Base-by-base conservation (phyloP, 2,888 invertebrate species). In the Thalpophila matura region DNA sequence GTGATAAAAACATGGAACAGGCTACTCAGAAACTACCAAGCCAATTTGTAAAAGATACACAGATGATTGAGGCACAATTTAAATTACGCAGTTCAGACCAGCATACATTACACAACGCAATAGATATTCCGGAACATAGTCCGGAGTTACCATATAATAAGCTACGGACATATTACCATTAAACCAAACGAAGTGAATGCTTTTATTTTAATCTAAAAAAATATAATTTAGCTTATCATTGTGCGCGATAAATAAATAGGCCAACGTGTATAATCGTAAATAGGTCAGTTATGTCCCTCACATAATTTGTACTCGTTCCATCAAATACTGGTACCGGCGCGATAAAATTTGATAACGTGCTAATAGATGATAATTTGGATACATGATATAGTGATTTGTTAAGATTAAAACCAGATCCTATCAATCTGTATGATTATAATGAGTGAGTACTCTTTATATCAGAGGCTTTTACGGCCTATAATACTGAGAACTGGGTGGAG, bases 291-390 rank as follows among this genome's bases (percentile, higher is more conserved):
- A 58, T 38, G 26, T 46, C 38, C 20, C 24, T 29, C 16, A 22
- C 14, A 31, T n/a, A n/a, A n/a, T 35, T 46, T 45, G 49, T 16
- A 10, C 31, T 27, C 47, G n/a, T 18, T 43, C 24, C 9, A 18
- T 35, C 42, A 38, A n/a, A 33, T 49, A 45, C 26, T 50, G 27
- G 6, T 51, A 27, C 5, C 16, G 4, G 14, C 12, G 7, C 9
- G 58, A 65, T 58, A 51, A 58, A 27, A 16, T 31, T 6, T 29
- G 12, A 47, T 40, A 31, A n/a, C 7, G 22, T 31, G 40, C 22
- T 31, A 63, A 37, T 63, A 67, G 37, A 24, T 43, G 47, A 63
- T 38, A 63, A 70, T 47, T 45, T 40, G 26, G 14, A 10, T 27
- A 27, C 3, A 42, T 20, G 16, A 31, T 42, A 62, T n/a, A 18